A percentile compares a stretch with the other conserved stretches of the same genome.
phyloP scores from a whole-genome alignment of 2,113 vertebrate species.

The Semnopithecus entellus region DNA sequence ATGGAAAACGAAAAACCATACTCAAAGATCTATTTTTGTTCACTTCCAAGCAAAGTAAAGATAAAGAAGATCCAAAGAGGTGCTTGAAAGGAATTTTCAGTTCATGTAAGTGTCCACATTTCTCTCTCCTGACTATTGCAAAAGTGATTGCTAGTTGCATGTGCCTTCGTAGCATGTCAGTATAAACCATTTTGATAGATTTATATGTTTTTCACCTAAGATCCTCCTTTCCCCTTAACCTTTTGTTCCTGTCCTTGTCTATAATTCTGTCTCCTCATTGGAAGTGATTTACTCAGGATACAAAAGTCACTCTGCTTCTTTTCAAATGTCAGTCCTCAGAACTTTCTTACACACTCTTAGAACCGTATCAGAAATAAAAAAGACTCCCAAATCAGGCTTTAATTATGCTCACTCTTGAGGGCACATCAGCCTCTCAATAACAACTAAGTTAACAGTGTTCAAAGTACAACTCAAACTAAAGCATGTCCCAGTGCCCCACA shows the following conservation, averaged over 20 bases:
- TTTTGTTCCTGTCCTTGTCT: conserved; percentile 38
- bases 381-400: conserved; percentile 21
- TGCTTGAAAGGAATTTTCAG: not conserved
- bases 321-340: conserved; percentile 48
- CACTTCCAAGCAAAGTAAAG: not conserved
- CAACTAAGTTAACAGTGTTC: not conserved
- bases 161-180: conserved; percentile 5
- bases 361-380: not conserved
- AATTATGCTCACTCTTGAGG: not conserved
- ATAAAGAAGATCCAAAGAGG: not conserved
- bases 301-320: conserved; percentile 62
- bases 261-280: conserved; percentile 47
- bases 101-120: not conserved
- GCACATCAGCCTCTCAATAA: not conserved
- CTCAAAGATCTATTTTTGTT: not conserved
- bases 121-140: not conserved
- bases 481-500: not conserved
- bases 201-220: not conserved
- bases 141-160: conserved; percentile 25
- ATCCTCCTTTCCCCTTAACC: conserved; percentile 35
- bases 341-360: conserved; percentile 29
- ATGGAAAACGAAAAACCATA: not conserved
- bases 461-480: not conserved
- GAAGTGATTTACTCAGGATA: conserved; percentile 51
- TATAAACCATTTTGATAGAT: conserved; percentile 52